Evolutionary conservation across 2,113 vertebrate species (phyloP).

Genomic region (Bothrops jararaca): DNA sequence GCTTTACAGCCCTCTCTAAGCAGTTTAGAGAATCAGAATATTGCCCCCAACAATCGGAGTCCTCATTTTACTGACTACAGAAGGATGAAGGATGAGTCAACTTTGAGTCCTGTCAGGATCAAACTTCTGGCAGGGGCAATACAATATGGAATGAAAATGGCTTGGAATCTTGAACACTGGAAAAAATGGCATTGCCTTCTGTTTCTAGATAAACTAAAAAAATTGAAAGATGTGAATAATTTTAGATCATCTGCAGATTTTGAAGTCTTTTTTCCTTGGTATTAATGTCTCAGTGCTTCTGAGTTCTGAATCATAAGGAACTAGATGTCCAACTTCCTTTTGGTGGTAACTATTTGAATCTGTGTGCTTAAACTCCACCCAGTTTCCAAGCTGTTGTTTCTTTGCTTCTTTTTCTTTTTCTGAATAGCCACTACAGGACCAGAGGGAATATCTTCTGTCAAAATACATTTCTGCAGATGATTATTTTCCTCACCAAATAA

Average conservation of each 20-base stretch:
- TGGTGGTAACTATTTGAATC: neutral
- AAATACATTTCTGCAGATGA: neutral
- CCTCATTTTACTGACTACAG: neutral
- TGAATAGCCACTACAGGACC: neutral
- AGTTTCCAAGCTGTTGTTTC: neutral
- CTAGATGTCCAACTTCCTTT: neutral
- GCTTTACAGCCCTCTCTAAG: too few species aligned
- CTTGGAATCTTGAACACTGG: neutral
- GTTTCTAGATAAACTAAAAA: neutral
- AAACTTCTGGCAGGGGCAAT: neutral
- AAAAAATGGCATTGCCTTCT: neutral
- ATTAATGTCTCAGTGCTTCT: neutral
- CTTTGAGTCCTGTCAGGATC: neutral
- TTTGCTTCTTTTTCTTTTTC: neutral
- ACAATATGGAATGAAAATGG: neutral
- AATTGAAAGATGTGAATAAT: neutral
- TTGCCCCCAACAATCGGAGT: neutral
- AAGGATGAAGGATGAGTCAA: neutral
- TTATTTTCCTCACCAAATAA: neutral
- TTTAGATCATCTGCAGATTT: neutral
- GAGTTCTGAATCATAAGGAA: neutral
- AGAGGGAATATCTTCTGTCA: neutral
- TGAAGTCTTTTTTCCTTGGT: neutral
- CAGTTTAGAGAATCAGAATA: neutral
- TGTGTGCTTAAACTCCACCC: neutral